Evolutionary conservation across 2,888 invertebrate genomes (phyloP), one percentile per base, ranked within the genome.

Genomic region (Amiota communis): DNA sequence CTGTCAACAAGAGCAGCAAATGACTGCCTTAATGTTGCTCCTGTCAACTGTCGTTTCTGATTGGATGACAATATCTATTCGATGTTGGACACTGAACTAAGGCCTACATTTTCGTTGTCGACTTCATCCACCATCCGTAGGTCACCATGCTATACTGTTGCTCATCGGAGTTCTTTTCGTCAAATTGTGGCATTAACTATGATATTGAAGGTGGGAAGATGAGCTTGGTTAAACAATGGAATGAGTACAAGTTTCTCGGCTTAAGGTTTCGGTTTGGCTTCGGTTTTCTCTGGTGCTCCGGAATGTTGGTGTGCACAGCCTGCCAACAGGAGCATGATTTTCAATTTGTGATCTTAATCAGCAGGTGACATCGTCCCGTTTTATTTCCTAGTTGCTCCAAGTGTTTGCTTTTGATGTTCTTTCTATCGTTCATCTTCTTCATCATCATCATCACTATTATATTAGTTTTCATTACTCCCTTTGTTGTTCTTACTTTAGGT

Each of bases 331-430:
- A 72, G 77, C 79, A 79, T 82, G 82, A 82, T 84, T 85, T 87
- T 85, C 86, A 86, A 86, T 86, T 87, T 86, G 85, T 80, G 87
- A 87, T 87, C 85, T 83, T 84, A 84, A 87, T 86, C 86, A 87
- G 87, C 87, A 87, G 87, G 87, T 86, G 86, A 84, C 85, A 79
- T 79, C 36, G 36, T 74, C 77, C 77, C 75, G 77, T 1, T 59
- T 59, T 1, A 20, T 20, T 8, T 17, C 8, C 15, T 53, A 53
- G 9, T 53, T n/a, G 13, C 53, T 15, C 12, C 13, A 53, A 53
- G n/a, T 70, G 74, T 75, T 76, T 74, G 67, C 65, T 56, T 12
- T 13, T 47, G 59, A 15, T 13, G 47, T 48, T 46, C 48, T 51
- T 13, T 47, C 51, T 10, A 36, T 36, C 36, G 36, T 53, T 53